A percentile compares a stretch with the other conserved stretches of the same genome.
phyloP scores from a whole-genome alignment of 2,113 vertebrate genomes.

The Crotalus viridis region DNA sequence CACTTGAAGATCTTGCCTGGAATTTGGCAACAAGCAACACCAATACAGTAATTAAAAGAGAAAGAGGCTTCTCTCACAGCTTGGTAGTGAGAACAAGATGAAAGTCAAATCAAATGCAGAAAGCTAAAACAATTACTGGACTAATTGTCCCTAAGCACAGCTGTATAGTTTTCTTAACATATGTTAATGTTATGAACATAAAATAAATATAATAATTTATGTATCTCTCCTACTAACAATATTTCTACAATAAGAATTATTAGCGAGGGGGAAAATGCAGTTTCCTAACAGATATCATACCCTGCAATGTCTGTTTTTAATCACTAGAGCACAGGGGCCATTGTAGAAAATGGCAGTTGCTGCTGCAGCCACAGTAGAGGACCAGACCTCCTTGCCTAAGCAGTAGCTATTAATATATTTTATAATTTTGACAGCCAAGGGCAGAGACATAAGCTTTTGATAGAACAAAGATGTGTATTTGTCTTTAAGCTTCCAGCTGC shows the following conservation, averaged over 20 bases:
- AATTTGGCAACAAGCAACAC: background rate
- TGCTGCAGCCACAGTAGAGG: background rate
- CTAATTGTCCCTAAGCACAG: background rate
- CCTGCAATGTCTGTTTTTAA: background rate
- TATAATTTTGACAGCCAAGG: background rate
- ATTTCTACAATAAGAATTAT: background rate
- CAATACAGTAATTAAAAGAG: background rate
- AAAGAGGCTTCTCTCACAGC: background rate
- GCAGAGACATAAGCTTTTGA: background rate
- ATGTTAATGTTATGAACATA: background rate
- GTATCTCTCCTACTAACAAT: background rate
- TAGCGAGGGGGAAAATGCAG: background rate
- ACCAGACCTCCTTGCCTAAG: background rate
- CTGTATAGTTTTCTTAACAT: background rate
- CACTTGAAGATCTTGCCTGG: background rate
- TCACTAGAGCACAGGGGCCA: background rate
- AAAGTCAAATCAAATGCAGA: background rate
- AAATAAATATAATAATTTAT: background rate
- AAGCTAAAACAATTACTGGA: background rate
- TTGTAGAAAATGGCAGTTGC: background rate
- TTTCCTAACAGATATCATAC: background rate
- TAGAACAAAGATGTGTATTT: background rate
- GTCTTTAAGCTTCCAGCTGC: background rate
- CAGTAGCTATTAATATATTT: background rate
- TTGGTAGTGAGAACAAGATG: background rate